Evolutionary conservation across 2,888 invertebrate genomes (phyloP), one percentile per base, ranked within the genome.

Genomic region (Ormyrus labotus): DNA sequence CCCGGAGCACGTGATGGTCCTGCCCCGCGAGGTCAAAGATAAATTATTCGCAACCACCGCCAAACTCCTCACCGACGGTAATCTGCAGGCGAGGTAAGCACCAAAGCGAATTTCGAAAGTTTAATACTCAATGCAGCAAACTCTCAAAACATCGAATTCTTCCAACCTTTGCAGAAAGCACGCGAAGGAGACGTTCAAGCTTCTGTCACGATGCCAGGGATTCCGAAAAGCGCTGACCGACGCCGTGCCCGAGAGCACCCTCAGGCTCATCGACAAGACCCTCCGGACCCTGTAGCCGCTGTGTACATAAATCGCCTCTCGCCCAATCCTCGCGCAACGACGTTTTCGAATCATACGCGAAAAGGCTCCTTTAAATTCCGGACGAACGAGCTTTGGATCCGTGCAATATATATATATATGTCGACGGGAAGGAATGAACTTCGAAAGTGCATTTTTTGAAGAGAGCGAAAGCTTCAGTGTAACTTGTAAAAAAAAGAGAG

Each of bases 231-330:
- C 95, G 86, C 91, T 98, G 64, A 92, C 94, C 83, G 97, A 97
- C 84, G 94, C 96, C 8, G 95, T 98, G 87, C 95, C 96, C 58
- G 93, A 95, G 11, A 94, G 94, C 84, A 94, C 95, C 7, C 93
- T 96, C 86, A 93, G 96, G 83, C 96, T 96, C 87, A 95, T 98
- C 78, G 95, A 96, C 86, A 98, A 98, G 89, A 94, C 95, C 77
- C 91, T 98, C 68, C 93, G 93, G 82, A 92, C 93, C 83, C 91
- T 94, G 87, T 92, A 81, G 47, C 11, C 10, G 5, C 50, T 58
- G 45, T 81, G 81, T 78, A 74, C 50, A 81, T 78, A 81, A 60
- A 34, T 4, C 4, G 3, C 3, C 34, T 4, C 4, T 34, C 34
- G 34, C 34, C 34, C 34, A 3, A 64, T 69, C 48, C 63, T 55